A percentile compares a stretch with the other conserved stretches of the same genome.
Conservation (phyloP, 2,113 vertebrate genomes). For the Pipra filicauda region DNA sequence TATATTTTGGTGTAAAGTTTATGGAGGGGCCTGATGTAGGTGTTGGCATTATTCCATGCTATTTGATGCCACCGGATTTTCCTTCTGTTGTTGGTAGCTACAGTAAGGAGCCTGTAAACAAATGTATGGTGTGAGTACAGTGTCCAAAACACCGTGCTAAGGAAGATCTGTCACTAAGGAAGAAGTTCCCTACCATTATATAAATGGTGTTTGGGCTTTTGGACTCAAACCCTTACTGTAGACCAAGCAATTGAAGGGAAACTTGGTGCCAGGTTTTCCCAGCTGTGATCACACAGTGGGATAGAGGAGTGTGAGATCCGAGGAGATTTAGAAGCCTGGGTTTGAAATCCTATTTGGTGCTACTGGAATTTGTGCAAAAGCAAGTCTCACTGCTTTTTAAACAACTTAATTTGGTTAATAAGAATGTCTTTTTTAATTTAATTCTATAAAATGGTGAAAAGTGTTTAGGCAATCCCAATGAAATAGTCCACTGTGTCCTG, state of each 20-base stretch:
- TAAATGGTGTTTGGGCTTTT: neutral
- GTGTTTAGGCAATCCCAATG: neutral
- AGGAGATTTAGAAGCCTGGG: neutral
- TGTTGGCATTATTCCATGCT: neutral
- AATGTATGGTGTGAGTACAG: fast-evolving
- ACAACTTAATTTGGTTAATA: neutral
- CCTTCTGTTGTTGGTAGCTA: neutral
- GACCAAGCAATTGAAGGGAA: neutral
- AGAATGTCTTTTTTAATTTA: neutral
- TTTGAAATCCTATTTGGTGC: neutral
- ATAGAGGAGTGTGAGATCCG: neutral
- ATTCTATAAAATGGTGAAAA: neutral
- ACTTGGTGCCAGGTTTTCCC: neutral
- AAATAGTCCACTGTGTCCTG: neutral
- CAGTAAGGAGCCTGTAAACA: neutral
- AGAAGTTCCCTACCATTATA: neutral
- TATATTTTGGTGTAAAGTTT: neutral
- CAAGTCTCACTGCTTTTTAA: neutral
- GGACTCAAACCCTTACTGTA: neutral
- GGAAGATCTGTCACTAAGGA: neutral
- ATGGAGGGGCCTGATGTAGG: neutral
- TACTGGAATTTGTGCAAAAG: neutral
- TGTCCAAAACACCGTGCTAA: fast-evolving
- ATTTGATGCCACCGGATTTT: neutral
- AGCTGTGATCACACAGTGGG: neutral